These are phyloP conservation scores for Spinibarbus caldwelli DNA, from an alignment of 2,797 vertebrate species.

Conservation along the genomic window DNA sequence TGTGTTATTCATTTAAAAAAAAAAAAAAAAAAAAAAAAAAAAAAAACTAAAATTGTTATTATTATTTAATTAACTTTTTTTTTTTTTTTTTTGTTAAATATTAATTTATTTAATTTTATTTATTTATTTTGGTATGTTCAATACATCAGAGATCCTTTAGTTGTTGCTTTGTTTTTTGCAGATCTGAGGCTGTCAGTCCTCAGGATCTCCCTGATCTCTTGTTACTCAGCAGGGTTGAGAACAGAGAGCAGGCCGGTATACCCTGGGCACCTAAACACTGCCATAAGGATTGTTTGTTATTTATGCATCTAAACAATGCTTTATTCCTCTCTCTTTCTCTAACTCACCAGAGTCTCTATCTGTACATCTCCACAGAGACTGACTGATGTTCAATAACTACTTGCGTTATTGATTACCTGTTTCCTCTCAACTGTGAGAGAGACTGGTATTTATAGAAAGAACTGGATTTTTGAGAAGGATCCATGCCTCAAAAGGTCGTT, in stretches of 20 bases:
- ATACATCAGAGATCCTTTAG: conserved; percentile 18
- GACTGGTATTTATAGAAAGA: conserved; percentile 44
- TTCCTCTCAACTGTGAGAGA: conserved; percentile 36
- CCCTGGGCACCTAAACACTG: conserved; percentile 21
- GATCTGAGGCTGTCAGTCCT: conserved; percentile 42
- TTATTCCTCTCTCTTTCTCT: conserved; percentile 59
- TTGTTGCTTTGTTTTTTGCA: conserved; percentile 37
- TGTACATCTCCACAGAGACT: conserved; percentile 25
- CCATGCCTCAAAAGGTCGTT: background rate
- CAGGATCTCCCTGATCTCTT: conserved; percentile 30
- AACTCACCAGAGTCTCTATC: conserved; percentile 19
- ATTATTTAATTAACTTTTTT: background rate
- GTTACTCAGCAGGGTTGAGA: conserved; percentile 41
- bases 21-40: too few species aligned
- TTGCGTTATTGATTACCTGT: conserved; percentile 45
- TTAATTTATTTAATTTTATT: background rate
- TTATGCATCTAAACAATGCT: conserved; percentile 43
- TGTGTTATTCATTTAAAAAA: background rate
- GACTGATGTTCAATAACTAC: conserved; percentile 46
- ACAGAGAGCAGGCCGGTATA: conserved; percentile 1
- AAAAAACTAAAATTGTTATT: background rate
- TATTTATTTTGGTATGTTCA: too few species aligned
- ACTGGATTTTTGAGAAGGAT: conserved; percentile 18
- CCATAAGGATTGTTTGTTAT: conserved; percentile 22
- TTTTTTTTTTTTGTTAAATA: background rate